Conservation (phyloP, 2,797 vertebrate genomes). For the Mergus octosetaceus region DNA sequence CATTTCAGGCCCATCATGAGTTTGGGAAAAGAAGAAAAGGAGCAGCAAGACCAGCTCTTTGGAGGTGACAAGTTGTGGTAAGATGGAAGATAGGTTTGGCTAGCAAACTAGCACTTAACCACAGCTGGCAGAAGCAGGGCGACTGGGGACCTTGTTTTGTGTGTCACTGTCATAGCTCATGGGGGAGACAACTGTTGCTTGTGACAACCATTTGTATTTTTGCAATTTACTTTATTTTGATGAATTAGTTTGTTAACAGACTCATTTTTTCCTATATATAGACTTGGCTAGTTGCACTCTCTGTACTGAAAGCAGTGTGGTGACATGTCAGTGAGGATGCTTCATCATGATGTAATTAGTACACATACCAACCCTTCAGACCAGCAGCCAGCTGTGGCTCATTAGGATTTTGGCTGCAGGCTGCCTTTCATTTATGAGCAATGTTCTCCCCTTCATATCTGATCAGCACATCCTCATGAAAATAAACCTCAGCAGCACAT, state of each 20-base stretch:
- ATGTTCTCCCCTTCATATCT: constrained; percentile 1
- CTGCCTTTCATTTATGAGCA: constrained; percentile 32
- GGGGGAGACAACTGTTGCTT: background rate
- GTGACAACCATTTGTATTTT: background rate
- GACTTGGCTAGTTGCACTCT: background rate
- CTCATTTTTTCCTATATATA: constrained; percentile 23
- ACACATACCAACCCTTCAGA: background rate
- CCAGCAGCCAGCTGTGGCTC: constrained; percentile 47
- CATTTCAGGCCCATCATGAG: background rate
- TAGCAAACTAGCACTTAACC: background rate
- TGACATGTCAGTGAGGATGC: background rate
- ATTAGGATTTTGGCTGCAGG: constrained; percentile 23
- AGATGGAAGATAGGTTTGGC: background rate
- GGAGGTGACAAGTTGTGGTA: background rate
- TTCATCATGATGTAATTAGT: constrained; percentile 24
- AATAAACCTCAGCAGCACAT: background rate
- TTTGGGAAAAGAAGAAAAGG: background rate
- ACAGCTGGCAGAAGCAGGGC: background rate
- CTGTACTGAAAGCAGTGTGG: background rate
- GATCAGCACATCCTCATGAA: constrained; percentile 16
- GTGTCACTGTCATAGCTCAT: background rate
- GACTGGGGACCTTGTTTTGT: background rate
- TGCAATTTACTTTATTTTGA: constrained; percentile 20
- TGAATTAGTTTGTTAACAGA: constrained; percentile 13
- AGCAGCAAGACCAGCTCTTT: background rate